Conservation (phyloP, 2,797 vertebrate genomes). For the Melanotaenia maccullochi region DNA sequence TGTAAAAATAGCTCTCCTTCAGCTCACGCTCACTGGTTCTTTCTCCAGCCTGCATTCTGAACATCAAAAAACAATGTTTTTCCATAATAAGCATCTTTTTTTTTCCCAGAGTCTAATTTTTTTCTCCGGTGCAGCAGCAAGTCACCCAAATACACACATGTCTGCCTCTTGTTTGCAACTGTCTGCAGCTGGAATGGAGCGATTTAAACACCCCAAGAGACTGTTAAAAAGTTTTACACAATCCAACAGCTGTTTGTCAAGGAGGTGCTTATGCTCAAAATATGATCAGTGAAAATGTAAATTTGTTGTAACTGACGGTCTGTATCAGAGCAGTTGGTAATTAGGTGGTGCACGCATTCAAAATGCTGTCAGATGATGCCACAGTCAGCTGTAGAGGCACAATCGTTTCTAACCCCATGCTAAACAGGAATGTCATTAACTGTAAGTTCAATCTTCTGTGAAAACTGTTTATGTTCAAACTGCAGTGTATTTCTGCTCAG, state of each 20-base stretch:
- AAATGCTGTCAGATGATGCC: conserved; percentile 45
- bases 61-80: conserved; percentile 71
- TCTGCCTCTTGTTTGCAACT: conserved; percentile 27
- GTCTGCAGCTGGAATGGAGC: conserved; percentile 23
- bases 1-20: conserved; percentile 79
- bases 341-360: conserved; percentile 13
- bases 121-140: conserved; percentile 16
- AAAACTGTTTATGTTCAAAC: conserved; percentile 12
- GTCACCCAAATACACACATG: background rate
- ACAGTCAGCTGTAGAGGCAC: conserved; percentile 13
- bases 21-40: conserved; percentile 47
- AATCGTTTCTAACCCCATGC: background rate
- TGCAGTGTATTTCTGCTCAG: conserved; percentile 1
- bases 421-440: conserved; percentile 3
- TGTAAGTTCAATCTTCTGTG: conserved; percentile 10
- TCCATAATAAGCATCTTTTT: conserved; percentile 52
- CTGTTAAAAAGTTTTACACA: conserved; percentile 18
- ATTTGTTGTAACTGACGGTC: conserved; percentile 2
- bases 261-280: background rate
- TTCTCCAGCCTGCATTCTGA: conserved; percentile 43
- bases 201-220: conserved; percentile 22
- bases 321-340: conserved; percentile 22
- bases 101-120: conserved; percentile 1
- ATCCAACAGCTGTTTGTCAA: conserved; percentile 9
- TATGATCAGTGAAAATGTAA: conserved; percentile 12